Base-by-base conservation (phyloP, 2,113 vertebrate species). In the Vulpes vulpes region DNA sequence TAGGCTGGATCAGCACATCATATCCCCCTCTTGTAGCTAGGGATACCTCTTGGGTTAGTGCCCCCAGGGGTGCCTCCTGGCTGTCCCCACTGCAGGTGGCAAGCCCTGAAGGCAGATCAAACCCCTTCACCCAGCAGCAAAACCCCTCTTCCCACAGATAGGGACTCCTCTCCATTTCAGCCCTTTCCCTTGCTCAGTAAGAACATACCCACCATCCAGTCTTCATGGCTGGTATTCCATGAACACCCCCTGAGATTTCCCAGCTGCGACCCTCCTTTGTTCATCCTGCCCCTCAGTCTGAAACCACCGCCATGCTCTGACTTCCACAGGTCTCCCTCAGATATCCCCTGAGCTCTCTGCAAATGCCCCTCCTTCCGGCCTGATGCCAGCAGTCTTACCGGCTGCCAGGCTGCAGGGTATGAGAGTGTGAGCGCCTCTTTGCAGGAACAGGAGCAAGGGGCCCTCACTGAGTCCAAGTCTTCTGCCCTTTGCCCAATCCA, bases 371-470 rank as follows among this genome's bases (percentile, higher is more conserved):
- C 16, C 9, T 60, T 32, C n/a, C 2, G 3, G 2, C 53, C 23
- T 0, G 0, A 23, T 32, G 5, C 59, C 27, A 23, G 10, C 5
- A 35, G 49, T 57, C 19, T 57, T 12, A 4, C 2, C 16, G 69
- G 0, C 30, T 1, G 8, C 22, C 14, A 64, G 30, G 16, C 11
- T 22, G 22, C 16, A n/a, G 49, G 11, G 32, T 67, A 51, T 43
- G 30, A 65, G 22, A 17, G 11, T 32, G 32, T 8, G 11, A 74
- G 43, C 0, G 5, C 30, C 49, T 14, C 84, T 74, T 57, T 5
- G 1, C 32, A 14, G 25, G 3, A 25, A 16, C 3, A 6, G 27
- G 7, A 80, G 22, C 57, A 57, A 15, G 9, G 19, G 23, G 0
- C 0, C 6, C 43, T 73, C 27, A 20, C 16, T 22, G 74, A 22